Conservation (phyloP, 2,797 vertebrate genomes). For the Cossypha niveicapilla region DNA sequence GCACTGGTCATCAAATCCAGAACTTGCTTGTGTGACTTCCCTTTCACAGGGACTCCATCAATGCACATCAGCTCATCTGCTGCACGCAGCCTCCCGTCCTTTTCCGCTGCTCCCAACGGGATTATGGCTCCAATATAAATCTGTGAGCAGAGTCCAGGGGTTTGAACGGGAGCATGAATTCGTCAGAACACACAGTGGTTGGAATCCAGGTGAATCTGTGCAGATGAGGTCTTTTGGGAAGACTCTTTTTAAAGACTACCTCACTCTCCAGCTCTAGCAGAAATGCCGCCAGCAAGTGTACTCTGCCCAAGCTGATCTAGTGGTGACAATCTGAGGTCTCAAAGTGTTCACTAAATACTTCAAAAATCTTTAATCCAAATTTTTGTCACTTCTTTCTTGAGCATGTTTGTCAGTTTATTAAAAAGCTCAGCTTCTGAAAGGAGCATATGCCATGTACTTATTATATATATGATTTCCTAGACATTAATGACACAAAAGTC, state of each 20-base stretch:
- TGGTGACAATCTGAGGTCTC: background rate
- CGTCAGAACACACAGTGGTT: background rate
- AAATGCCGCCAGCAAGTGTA: background rate
- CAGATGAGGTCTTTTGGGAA: background rate
- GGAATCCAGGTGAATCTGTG: background rate
- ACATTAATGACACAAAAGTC: background rate
- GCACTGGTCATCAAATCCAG: conserved; percentile 96
- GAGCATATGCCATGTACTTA: background rate
- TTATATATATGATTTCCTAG: background rate
- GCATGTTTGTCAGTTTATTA: background rate
- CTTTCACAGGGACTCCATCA: conserved; percentile 90
- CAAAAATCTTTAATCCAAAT: background rate
- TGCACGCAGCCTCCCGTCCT: conserved; percentile 90
- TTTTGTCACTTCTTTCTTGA: background rate
- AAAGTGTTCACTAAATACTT: background rate
- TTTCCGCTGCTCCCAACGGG: conserved; percentile 91
- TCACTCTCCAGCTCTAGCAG: background rate
- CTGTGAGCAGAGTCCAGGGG: conserved; percentile 66
- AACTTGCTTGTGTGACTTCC: conserved; percentile 96
- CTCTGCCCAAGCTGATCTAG: background rate
- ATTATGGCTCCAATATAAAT: conserved; percentile 98
- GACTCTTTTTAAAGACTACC: background rate
- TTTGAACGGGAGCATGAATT: background rate
- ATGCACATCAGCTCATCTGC: conserved; percentile 96
- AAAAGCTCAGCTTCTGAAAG: background rate